These are phyloP conservation scores for Marmota monax DNA, from an alignment of 2,113 vertebrate genomes.

Conservation along the genomic window DNA sequence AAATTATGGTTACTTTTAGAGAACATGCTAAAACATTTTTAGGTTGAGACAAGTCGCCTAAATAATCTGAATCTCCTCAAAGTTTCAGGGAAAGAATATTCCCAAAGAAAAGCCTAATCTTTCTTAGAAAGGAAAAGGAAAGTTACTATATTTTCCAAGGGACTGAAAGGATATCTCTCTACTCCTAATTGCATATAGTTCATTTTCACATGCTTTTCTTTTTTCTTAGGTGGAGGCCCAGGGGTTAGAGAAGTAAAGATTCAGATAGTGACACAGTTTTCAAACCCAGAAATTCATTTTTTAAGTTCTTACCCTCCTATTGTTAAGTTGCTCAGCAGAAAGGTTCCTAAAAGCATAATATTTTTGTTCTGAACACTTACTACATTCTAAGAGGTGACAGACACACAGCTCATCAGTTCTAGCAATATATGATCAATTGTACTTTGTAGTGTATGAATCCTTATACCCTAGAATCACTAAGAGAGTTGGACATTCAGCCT, in stretches of 20 bases:
- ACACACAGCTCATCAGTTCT: not conserved
- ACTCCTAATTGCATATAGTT: not conserved
- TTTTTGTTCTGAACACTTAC: not conserved
- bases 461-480: not conserved
- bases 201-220: not conserved
- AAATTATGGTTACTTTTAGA: slow-evolving; percentile 8
- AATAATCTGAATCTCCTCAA: not conserved
- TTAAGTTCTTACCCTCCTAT: not conserved
- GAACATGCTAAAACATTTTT: not conserved
- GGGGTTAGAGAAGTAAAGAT: not conserved
- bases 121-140: not conserved
- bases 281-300: not conserved
- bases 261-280: not conserved
- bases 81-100: not conserved
- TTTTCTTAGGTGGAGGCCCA: not conserved
- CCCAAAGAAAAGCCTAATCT: not conserved
- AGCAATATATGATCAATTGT: not conserved
- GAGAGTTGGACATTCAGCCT: not conserved
- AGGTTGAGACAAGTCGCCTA: not conserved
- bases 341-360: not conserved
- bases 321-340: not conserved
- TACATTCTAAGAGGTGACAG: not conserved
- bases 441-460: not conserved
- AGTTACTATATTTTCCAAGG: not conserved
- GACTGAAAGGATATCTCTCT: not conserved